phyloP scores from a whole-genome alignment of 2,797 vertebrate genomes.

The Macrochelys suwanniensis region DNA sequence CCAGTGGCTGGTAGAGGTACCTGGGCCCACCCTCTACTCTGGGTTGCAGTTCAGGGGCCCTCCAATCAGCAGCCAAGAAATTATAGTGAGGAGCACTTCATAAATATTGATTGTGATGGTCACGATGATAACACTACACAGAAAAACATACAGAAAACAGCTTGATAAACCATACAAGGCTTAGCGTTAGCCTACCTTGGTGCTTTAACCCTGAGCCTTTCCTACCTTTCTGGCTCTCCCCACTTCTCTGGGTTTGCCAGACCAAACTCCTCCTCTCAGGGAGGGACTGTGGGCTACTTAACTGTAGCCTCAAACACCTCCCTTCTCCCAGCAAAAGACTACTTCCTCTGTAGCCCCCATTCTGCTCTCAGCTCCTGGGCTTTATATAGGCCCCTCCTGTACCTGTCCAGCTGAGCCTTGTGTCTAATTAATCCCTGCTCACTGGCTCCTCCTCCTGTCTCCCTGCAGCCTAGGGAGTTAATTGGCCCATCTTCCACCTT shows the following conservation, averaged over 20 bases:
- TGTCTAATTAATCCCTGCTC: background rate
- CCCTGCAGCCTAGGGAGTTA: background rate
- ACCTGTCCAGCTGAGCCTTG: background rate
- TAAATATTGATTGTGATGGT: conserved; percentile 12
- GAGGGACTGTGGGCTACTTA: background rate
- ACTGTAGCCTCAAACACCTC: background rate
- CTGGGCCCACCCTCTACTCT: too few relatives aligned
- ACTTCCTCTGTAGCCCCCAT: background rate
- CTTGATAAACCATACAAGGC: background rate
- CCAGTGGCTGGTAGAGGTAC: background rate
- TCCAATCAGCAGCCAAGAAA: background rate
- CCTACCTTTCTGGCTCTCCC: background rate
- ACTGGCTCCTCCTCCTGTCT: too few relatives aligned
- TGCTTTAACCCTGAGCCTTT: background rate
- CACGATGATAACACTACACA: background rate
- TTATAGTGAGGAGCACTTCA: background rate
- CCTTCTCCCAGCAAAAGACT: background rate
- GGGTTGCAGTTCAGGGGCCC: background rate
- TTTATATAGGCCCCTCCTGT: background rate
- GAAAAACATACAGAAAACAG: background rate
- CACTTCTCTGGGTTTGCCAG: background rate
- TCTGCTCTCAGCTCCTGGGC: background rate
- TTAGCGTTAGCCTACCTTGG: background rate
- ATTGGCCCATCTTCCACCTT: background rate
- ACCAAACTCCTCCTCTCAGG: background rate